Percentiles rank a stretch among this genome's conserved stretches.
Evolutionary conservation across 2,797 vertebrate genomes (phyloP).

Genomic region (Pantherophis vulpinus): DNA sequence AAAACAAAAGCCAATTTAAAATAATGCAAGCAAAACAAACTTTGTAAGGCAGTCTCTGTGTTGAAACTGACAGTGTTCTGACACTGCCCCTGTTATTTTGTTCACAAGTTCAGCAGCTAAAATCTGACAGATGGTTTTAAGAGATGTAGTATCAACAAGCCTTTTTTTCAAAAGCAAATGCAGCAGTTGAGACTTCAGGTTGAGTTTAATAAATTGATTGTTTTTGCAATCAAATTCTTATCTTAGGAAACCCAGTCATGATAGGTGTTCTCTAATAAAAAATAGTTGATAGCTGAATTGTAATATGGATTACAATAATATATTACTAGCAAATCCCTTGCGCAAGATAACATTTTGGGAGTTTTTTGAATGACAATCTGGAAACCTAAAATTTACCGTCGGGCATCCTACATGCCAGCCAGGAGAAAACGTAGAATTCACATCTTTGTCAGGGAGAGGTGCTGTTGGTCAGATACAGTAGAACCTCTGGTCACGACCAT

Average conservation of each 20-base stretch:
- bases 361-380: background rate
- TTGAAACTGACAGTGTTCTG: constrained; percentile 50
- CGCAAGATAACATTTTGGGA: background rate
- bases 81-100: constrained; percentile 46
- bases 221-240: constrained; percentile 60
- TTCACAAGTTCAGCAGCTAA: constrained; percentile 31
- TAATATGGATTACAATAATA: background rate
- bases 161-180: constrained; percentile 40
- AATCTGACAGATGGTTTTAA: constrained; percentile 63
- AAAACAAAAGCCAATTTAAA: constrained; percentile 41
- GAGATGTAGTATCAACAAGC: constrained; percentile 42
- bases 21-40: constrained; percentile 18
- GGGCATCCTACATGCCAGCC: background rate
- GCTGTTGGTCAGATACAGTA: background rate
- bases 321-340: background rate
- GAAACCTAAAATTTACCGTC: background rate
- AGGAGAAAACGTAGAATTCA: background rate
- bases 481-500: no score
- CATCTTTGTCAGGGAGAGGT: background rate
- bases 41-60: constrained; percentile 43
- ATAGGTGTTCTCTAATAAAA: background rate
- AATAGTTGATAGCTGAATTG: constrained; percentile 48
- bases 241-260: constrained; percentile 42
- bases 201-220: constrained; percentile 46
- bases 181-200: background rate